A percentile compares a stretch with the other conserved stretches of the same genome.
Conservation (phyloP, 2,113 vertebrate genomes). For the Octodon degus region DNA sequence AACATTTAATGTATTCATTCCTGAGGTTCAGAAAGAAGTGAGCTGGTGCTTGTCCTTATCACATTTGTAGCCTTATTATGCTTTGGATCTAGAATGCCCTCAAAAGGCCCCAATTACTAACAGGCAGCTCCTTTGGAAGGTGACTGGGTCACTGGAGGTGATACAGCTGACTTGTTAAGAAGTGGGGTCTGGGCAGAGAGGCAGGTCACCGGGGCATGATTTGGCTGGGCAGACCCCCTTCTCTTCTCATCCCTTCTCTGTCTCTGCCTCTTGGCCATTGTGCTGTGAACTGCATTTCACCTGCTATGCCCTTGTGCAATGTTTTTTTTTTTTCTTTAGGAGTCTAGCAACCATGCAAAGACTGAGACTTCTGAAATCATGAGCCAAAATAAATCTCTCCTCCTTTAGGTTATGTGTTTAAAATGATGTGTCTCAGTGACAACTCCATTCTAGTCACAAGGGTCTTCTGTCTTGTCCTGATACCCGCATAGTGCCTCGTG, state of each 20-base stretch:
- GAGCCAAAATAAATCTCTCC: not conserved
- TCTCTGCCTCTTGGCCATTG: not conserved
- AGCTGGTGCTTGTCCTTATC: not conserved
- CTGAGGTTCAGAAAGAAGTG: not conserved
- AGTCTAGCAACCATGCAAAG: not conserved
- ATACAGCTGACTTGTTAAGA: not conserved
- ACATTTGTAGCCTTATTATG: not conserved
- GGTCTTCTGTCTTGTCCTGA: not conserved
- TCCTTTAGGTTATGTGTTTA: not conserved
- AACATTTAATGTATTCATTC: not conserved
- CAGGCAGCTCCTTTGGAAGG: not conserved
- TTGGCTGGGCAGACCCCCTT: not conserved
- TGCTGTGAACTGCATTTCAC: not conserved
- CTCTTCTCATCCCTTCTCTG: not conserved
- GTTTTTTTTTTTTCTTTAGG: not conserved
- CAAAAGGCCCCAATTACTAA: not conserved
- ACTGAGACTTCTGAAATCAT: not conserved
- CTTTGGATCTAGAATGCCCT: not conserved
- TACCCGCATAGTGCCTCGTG: not conserved
- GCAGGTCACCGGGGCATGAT: not conserved
- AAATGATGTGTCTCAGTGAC: not conserved
- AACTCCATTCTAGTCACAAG: not conserved
- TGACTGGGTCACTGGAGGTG: not conserved
- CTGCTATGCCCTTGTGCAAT: not conserved
- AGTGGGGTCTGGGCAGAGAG: not conserved